phyloP scores from a whole-genome alignment of 1,140 invertebrate genomes.

The Hycleus cichorii region DNA sequence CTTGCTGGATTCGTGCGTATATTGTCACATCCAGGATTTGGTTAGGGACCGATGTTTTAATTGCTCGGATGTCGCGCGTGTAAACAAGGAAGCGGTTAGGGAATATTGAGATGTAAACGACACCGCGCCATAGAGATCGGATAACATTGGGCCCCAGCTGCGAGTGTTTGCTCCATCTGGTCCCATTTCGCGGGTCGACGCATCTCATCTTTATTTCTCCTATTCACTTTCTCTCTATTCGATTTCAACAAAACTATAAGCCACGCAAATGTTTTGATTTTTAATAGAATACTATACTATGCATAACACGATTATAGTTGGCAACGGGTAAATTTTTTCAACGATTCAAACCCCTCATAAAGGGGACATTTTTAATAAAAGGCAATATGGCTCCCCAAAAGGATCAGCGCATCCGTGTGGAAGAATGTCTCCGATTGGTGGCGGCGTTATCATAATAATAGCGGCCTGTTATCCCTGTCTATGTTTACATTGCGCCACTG shows the following conservation, averaged over 20 bases:
- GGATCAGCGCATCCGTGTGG: constrained; percentile 26
- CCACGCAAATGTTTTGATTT: constrained; percentile 18
- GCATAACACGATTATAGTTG: constrained; percentile 17
- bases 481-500: constrained; percentile 18
- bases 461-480: constrained; percentile 7
- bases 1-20: neutral
- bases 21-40: neutral
- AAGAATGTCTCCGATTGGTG: constrained; percentile 32
- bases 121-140: constrained; percentile 15
- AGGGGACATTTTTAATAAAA: constrained; percentile 17
- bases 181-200: constrained; percentile 33
- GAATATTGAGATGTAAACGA: constrained; percentile 32
- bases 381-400: constrained; percentile 22
- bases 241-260: neutral
- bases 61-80: constrained; percentile 25
- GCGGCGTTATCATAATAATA: constrained; percentile 31
- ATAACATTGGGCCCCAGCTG: constrained; percentile 28
- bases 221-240: neutral
- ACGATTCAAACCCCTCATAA: constrained; percentile 11
- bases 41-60: constrained; percentile 19
- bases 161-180: constrained; percentile 36
- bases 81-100: constrained; percentile 26
- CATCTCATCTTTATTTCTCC: constrained; percentile 12
- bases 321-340: constrained; percentile 14
- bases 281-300: constrained; percentile 18